phyloP scores from a whole-genome alignment of 2,797 vertebrate genomes.

The Anolis apletophallus region DNA sequence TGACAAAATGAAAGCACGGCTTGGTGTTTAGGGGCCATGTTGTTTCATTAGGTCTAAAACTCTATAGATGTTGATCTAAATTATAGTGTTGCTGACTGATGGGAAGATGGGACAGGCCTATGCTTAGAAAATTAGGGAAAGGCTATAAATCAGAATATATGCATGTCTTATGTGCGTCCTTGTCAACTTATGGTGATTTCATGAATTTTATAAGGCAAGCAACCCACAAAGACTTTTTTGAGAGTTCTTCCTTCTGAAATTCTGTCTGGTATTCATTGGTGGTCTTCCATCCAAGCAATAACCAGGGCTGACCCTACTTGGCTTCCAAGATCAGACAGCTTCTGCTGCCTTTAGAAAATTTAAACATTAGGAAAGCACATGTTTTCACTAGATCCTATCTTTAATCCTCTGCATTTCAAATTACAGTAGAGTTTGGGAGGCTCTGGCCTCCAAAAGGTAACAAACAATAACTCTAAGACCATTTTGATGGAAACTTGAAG shows the following conservation, averaged over 20 bases:
- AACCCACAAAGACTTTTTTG: no score
- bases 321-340: no score
- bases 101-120: not conserved
- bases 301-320: no score
- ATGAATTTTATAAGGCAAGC: no score
- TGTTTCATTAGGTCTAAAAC: not conserved
- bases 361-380: not conserved
- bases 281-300: no score
- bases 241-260: no score
- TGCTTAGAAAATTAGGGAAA: not conserved
- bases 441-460: not conserved
- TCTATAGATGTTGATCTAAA: not conserved
- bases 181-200: no score
- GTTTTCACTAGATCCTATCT: not conserved
- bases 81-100: not conserved
- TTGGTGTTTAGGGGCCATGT: not conserved
- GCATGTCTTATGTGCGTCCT: no score
- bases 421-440: not conserved
- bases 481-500: not conserved
- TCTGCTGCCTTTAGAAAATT: no score
- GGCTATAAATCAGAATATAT: not conserved
- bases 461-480: not conserved
- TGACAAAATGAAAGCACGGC: conserved; percentile 35
- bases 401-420: not conserved
- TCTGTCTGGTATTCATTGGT: no score